Evolutionary conservation across 2,113 vertebrate genomes (phyloP).

Genomic region (Lepus americanus): DNA sequence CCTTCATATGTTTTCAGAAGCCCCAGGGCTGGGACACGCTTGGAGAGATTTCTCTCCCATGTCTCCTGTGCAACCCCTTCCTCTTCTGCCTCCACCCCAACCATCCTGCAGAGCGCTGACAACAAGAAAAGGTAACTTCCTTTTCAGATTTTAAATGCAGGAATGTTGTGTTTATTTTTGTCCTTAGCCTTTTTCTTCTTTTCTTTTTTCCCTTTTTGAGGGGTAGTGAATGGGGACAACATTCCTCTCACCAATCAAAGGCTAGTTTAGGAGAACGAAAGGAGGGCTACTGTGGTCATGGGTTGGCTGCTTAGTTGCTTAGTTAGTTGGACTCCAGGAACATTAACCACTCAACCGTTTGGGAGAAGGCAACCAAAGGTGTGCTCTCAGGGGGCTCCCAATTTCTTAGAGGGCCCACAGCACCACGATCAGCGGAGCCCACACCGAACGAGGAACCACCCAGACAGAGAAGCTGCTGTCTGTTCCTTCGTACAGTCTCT

Average conservation of each 20-base stretch:
- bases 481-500: accelerated
- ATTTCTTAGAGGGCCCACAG: not conserved
- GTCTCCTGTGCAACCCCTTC: accelerated
- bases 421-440: accelerated
- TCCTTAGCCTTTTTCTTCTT: not conserved
- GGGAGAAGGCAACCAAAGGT: not conserved
- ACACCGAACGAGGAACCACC: no score
- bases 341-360: not conserved
- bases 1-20: not conserved
- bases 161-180: not conserved
- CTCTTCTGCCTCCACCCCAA: not conserved
- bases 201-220: no score
- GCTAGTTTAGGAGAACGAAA: not conserved
- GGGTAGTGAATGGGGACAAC: not conserved
- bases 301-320: not conserved
- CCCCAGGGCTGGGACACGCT: not conserved
- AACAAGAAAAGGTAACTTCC: not conserved
- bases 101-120: not conserved
- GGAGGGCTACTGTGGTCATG: no score
- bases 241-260: not conserved
- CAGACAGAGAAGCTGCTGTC: no score
- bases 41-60: not conserved
- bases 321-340: not conserved
- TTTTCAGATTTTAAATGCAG: not conserved
- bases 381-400: not conserved